Conservation (phyloP, 2,797 vertebrate genomes). For the Chanos chanos region DNA sequence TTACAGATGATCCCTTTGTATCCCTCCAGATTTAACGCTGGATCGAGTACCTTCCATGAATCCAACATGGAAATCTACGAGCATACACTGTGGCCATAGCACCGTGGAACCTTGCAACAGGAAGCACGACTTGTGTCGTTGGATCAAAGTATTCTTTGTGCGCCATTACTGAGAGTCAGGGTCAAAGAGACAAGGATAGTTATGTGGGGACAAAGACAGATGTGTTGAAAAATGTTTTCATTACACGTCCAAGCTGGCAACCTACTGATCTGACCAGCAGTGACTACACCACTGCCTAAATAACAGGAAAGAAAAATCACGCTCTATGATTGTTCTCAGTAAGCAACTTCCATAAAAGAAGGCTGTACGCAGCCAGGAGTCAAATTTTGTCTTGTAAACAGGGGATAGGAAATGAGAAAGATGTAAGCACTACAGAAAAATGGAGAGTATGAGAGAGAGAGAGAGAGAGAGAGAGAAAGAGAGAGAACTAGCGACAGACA, state of each 20-base stretch:
- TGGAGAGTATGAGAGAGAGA: neutral
- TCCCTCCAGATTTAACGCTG: slow-evolving; percentile 51
- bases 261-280: no score
- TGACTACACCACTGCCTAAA: no score
- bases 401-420: no score
- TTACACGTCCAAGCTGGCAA: no score
- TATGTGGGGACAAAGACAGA: no score
- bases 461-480: neutral
- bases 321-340: no score
- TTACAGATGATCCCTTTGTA: slow-evolving; percentile 61
- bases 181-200: no score
- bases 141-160: slow-evolving; percentile 10
- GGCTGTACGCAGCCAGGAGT: no score
- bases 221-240: no score
- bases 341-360: no score
- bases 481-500: neutral
- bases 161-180: slow-evolving; percentile 20
- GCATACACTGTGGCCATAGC: slow-evolving; percentile 37
- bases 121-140: slow-evolving; percentile 22
- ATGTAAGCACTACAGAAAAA: slow-evolving; percentile 12
- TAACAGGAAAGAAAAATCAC: no score
- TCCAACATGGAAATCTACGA: slow-evolving; percentile 48
- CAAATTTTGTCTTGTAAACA: no score
- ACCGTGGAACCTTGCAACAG: slow-evolving; percentile 27
- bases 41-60: slow-evolving; percentile 50